Conservation (phyloP, 2,888 invertebrate species). For the Callinectes sapidus region DNA sequence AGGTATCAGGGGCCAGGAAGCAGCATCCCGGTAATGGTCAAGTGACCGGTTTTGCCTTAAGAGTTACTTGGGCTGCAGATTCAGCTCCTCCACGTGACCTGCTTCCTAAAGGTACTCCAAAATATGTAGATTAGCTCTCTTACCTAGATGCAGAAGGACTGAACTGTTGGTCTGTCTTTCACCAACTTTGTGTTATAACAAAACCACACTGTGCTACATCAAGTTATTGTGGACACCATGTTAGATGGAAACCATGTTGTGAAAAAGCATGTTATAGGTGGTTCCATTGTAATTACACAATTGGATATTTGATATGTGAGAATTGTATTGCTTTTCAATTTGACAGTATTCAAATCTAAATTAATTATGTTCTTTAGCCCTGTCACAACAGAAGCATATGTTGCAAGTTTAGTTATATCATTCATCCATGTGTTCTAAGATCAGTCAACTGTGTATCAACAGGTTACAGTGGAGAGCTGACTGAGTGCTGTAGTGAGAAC, state of each 20-base stretch:
- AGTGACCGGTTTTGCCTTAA: slow-evolving; percentile 45
- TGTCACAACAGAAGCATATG: not conserved
- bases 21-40: slow-evolving; percentile 43
- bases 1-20: slow-evolving; percentile 17
- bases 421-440: not conserved
- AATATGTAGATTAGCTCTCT: not conserved
- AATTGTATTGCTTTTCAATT: not conserved
- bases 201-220: too few species aligned
- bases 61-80: slow-evolving; percentile 17
- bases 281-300: too few species aligned
- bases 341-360: not conserved
- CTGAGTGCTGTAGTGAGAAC: not conserved
- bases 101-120: slow-evolving; percentile 9
- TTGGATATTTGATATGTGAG: not conserved
- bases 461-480: not conserved
- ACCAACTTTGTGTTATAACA: too few species aligned
- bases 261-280: too few species aligned
- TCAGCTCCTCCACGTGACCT: slow-evolving; percentile 41
- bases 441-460: not conserved
- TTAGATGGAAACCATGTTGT: too few species aligned
- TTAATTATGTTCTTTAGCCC: not conserved
- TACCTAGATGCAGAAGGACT: not conserved
- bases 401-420: not conserved
- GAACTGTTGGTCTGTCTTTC: too few species aligned
- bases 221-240: too few species aligned